Conservation (phyloP, 2,113 vertebrate species). For the Bambusicola thoracicus region DNA sequence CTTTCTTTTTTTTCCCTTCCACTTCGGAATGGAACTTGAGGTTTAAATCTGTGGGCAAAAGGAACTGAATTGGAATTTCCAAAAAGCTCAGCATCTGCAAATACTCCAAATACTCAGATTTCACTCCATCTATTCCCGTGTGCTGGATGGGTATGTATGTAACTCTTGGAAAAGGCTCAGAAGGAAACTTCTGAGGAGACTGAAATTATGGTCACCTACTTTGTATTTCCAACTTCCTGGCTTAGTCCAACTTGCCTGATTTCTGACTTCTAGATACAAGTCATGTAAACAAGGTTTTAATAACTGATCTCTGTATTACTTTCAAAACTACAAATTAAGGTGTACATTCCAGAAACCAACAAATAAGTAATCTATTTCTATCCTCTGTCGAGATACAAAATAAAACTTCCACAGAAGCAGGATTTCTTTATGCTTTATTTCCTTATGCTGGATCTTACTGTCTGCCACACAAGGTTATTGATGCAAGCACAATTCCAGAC, state of each 20-base stretch:
- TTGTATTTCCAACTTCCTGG: not conserved
- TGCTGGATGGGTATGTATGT: not conserved
- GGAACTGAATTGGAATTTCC: not conserved
- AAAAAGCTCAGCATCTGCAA: not conserved
- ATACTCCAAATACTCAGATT: not conserved
- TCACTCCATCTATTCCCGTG: not conserved
- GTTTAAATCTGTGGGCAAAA: not conserved
- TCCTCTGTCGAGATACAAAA: not conserved
- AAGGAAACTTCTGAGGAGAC: not conserved
- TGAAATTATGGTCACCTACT: not conserved
- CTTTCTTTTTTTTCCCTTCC: too few species aligned
- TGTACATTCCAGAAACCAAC: not conserved
- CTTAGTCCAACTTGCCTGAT: not conserved
- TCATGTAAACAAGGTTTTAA: not conserved
- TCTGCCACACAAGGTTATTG: not conserved
- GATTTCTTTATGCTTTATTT: too few species aligned
- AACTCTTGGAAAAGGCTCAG: not conserved
- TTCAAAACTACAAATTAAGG: not conserved
- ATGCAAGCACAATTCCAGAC: not conserved
- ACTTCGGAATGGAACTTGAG: not conserved
- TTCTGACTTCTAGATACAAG: not conserved
- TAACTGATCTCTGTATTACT: not conserved
- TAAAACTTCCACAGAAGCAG: not conserved
- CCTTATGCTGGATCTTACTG: not conserved
- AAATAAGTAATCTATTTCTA: not conserved